Evolutionary conservation across 2,113 vertebrate species (phyloP), one percentile per base, ranked within the genome.

Genomic region (Ivindomyrus marchei): DNA sequence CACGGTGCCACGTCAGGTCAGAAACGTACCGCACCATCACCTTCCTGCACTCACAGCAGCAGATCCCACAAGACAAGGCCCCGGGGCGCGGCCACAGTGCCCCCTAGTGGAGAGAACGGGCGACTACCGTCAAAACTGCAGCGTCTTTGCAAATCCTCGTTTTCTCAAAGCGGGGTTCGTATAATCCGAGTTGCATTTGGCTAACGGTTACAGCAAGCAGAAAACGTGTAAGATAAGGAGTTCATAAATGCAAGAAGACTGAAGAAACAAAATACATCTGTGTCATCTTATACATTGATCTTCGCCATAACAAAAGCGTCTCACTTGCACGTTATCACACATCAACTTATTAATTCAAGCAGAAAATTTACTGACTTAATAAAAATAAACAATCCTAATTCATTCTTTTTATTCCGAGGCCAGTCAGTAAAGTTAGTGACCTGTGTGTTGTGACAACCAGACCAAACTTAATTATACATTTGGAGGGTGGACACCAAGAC

Each of bases 1-100:
- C 90, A 88, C 91, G 90, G 91, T 90, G 92, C 88, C 90, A 36
- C 83, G 88, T 90, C 87, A 91, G 88, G 84, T 80, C 89, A 42
- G 91, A 90, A 91, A 70, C 85, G 89, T 74, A 77, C 84, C 86
- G 90, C 90, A 89, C 50, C 90, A 90, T 49, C 90, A 80, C 42
- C 90, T 66, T 83, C 3, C 27, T 50, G 53, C 50, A 80, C 56
- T 80, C 45, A 19, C 42, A 84, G 7, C 80, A 85, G 45, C 83
- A 58, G 17, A 42, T 24, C 7, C 19, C 4, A 10, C 50, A 17
- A 36, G 45, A 47, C 11, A 46, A 50, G 85, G n/a, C 24, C n/a
- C n/a, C 36, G 36, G 36, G 53, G 45, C 45, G 56, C 27, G 11
- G 47, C 62, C 85, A 77, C 47, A 88, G 89, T 66, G 47, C 58